phyloP scores from a whole-genome alignment of 35 echinoderm and acorn worm species.

The Anneissia japonica region DNA sequence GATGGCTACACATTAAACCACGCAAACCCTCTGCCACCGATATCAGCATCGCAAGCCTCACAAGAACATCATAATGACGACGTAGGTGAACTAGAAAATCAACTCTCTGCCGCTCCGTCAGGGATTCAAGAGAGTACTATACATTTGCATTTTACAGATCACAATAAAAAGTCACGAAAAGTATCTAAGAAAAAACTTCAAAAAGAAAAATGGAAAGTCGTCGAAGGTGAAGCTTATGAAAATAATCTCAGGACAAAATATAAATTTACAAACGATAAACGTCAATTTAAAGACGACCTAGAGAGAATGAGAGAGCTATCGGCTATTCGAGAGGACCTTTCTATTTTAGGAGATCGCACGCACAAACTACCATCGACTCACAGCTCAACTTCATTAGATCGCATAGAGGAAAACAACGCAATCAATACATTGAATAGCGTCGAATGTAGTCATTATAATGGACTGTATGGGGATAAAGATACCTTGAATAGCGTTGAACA shows the following conservation, averaged over 20 bases:
- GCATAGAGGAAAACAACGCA: no score
- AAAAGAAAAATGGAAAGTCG: neutral
- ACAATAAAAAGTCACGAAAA: neutral
- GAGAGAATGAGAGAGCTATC: neutral
- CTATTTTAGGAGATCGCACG: neutral
- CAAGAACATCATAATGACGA: neutral
- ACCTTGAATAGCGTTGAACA: no score
- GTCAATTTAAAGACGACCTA: neutral
- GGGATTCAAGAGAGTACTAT: neutral
- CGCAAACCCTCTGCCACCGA: neutral
- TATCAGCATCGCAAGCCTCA: neutral
- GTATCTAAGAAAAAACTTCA: neutral
- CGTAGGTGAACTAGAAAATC: neutral
- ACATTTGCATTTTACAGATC: neutral
- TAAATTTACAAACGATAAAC: neutral
- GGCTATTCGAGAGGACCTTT: neutral
- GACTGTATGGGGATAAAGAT: no score
- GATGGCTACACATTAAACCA: neutral
- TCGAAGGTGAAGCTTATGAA: neutral
- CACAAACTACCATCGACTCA: no score
- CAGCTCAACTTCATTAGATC: no score
- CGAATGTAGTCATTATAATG: no score
- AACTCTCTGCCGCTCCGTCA: neutral
- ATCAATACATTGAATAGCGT: no score
- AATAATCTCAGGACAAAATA: neutral